phyloP scores from a whole-genome alignment of 2,113 vertebrate genomes.

The Rhinogobius similis region DNA sequence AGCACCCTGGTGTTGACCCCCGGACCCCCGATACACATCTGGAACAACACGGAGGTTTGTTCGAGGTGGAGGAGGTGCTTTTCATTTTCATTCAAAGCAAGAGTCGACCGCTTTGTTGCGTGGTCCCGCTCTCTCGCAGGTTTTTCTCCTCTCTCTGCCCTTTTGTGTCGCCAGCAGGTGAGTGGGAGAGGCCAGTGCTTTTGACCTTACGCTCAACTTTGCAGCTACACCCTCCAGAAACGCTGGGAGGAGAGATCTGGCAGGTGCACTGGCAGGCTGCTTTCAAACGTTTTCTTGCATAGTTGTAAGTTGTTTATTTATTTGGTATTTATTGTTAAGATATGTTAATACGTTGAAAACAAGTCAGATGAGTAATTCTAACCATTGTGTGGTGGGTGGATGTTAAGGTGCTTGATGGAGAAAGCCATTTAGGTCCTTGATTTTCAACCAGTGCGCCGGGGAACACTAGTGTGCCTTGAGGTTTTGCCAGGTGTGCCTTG shows the following conservation, averaged over 20 bases:
- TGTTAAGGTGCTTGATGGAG: conserved; percentile 10
- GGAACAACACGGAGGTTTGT: conserved; percentile 61
- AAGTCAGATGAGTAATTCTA: neutral
- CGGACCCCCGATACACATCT: conserved; percentile 77
- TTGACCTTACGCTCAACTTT: conserved; percentile 40
- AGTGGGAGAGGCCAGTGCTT: conserved; percentile 21
- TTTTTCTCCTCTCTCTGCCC: conserved; percentile 32
- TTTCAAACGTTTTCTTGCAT: conserved; percentile 19
- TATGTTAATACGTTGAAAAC: too few relatives aligned
- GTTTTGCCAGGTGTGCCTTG: too few relatives aligned
- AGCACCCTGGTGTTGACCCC: conserved; percentile 74
- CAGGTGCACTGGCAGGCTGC: conserved; percentile 8
- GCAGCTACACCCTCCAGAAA: conserved; percentile 19
- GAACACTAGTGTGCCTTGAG: too few relatives aligned
- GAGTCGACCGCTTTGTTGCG: conserved; percentile 26
- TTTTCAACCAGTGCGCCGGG: too few relatives aligned
- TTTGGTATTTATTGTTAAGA: too few relatives aligned
- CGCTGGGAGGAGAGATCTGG: conserved; percentile 19
- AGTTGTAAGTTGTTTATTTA: neutral
- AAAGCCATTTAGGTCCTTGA: too few relatives aligned
- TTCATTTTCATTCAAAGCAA: conserved; percentile 46
- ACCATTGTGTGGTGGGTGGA: neutral
- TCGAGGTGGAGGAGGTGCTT: conserved; percentile 29
- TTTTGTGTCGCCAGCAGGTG: conserved; percentile 14
- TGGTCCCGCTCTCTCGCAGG: conserved; percentile 8